Percentiles rank a stretch among this genome's conserved stretches.
Evolutionary conservation across 2,888 invertebrate genomes (phyloP).

Genomic region (Drosophila koepferae): DNA sequence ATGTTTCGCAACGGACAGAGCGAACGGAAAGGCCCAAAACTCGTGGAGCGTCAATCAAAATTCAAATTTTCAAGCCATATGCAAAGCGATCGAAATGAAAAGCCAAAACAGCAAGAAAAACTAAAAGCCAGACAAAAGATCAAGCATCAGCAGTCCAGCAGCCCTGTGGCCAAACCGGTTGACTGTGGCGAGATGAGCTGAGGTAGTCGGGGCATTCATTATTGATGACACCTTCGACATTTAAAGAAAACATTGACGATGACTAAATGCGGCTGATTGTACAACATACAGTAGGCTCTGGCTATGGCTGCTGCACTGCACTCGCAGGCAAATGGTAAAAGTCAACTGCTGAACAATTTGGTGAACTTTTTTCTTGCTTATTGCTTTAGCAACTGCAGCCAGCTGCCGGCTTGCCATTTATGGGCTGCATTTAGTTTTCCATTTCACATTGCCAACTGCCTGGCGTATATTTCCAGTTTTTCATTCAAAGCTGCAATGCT

Average conservation of each 20-base stretch:
- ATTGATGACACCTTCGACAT: slow-evolving; percentile 81
- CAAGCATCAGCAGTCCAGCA: slow-evolving; percentile 25
- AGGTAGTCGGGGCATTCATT: slow-evolving; percentile 27
- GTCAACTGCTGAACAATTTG: slow-evolving; percentile 69
- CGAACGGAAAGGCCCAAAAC: slow-evolving; percentile 50
- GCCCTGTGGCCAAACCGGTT: slow-evolving; percentile 9
- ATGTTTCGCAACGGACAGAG: slow-evolving; percentile 60
- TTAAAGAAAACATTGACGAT: slow-evolving; percentile 56
- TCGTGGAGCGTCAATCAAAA: slow-evolving; percentile 68
- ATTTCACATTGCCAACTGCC: slow-evolving; percentile 62
- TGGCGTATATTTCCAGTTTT: slow-evolving; percentile 53
- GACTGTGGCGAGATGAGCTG: slow-evolving; percentile 21
- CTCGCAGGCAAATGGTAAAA: slow-evolving; percentile 71
- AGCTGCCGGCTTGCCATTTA: slow-evolving; percentile 70
- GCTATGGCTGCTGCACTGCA: slow-evolving; percentile 20
- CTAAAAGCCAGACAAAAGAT: slow-evolving; percentile 34
- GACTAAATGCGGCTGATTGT: slow-evolving; percentile 59
- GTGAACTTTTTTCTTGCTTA: slow-evolving; percentile 52
- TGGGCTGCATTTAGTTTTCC: slow-evolving; percentile 71
- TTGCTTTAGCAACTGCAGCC: slow-evolving; percentile 8
- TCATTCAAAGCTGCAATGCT: slow-evolving; percentile 24
- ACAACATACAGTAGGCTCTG: slow-evolving; percentile 40
- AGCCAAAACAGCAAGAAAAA: slow-evolving; percentile 38
- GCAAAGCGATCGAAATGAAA: slow-evolving; percentile 58
- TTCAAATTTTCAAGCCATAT: slow-evolving; percentile 63